Evolutionary conservation across 2,888 invertebrate genomes (phyloP).

Genomic region (Diachrysia chrysitis): DNA sequence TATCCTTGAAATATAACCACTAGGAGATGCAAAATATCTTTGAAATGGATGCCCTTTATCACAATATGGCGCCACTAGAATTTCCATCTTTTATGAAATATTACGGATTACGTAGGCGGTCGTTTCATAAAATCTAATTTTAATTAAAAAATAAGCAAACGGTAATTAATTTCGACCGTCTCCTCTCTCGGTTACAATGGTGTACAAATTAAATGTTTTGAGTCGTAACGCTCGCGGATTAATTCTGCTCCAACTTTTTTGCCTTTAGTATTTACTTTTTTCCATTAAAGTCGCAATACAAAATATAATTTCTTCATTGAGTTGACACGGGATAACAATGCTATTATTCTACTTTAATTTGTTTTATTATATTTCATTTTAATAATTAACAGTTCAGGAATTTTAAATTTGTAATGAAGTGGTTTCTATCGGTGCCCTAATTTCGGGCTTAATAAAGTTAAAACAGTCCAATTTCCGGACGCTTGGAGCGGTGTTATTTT

Average conservation of each 20-base stretch:
- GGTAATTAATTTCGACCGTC: slow-evolving; percentile 82
- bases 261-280: slow-evolving; percentile 71
- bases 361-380: slow-evolving; percentile 3
- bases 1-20: slow-evolving; percentile 80
- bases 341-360: slow-evolving; percentile 40
- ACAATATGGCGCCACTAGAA: slow-evolving; percentile 87
- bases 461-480: slow-evolving; percentile 78
- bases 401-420: slow-evolving; percentile 57
- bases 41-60: slow-evolving; percentile 84
- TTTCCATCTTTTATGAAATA: slow-evolving; percentile 88
- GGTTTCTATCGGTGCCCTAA: slow-evolving; percentile 73
- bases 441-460: slow-evolving; percentile 76
- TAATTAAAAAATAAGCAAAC: slow-evolving; percentile 87
- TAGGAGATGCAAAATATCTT: slow-evolving; percentile 84
- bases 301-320: slow-evolving; percentile 63
- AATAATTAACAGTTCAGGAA: neutral
- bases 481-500: slow-evolving; percentile 79
- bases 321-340: slow-evolving; percentile 51
- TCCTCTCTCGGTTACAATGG: slow-evolving; percentile 76
- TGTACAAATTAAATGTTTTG: slow-evolving; percentile 78
- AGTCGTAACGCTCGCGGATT: slow-evolving; percentile 68
- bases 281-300: slow-evolving; percentile 67
- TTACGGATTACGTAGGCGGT: slow-evolving; percentile 82
- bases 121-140: slow-evolving; percentile 85
- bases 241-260: slow-evolving; percentile 66